Evolutionary conservation across 1,140 invertebrate species (phyloP).

Genomic region (Hyles euphorbiae): DNA sequence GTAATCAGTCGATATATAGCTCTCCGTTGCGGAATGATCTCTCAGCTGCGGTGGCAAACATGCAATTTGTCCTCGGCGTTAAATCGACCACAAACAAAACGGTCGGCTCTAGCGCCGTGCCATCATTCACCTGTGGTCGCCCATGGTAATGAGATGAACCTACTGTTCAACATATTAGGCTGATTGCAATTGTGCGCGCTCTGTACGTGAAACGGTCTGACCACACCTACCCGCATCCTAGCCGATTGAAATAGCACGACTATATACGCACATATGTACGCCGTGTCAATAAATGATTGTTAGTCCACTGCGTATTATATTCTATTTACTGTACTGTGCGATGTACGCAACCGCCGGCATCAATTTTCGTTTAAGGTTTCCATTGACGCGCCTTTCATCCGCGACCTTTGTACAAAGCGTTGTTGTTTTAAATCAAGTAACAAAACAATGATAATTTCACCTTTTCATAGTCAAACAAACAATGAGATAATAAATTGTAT

Average conservation of each 20-base stretch:
- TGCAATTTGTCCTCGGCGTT: constrained; percentile 70
- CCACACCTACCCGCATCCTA: constrained; percentile 24
- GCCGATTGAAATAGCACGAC: constrained; percentile 24
- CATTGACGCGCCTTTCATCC: no score
- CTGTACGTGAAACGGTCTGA: constrained; percentile 29
- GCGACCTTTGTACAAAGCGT: no score
- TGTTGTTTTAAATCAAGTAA: constrained; percentile 10
- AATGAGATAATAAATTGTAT: constrained; percentile 24
- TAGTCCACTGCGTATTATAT: no score
- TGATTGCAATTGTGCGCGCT: constrained; percentile 62
- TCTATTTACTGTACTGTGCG: no score
- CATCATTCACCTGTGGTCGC: constrained; percentile 72
- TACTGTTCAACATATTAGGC: constrained; percentile 71
- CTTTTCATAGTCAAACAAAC: constrained; percentile 22
- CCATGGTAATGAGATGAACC: constrained; percentile 74
- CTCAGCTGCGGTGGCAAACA: constrained; percentile 64
- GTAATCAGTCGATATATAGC: constrained; percentile 60
- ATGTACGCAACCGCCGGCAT: no score
- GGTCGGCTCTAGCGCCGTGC: constrained; percentile 48
- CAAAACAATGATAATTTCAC: constrained; percentile 13
- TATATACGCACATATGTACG: no score
- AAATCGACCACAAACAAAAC: constrained; percentile 74
- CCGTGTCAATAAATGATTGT: no score
- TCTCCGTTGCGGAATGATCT: constrained; percentile 50
- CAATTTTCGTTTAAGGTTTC: no score